A percentile compares a stretch with the other conserved stretches of the same genome.
Conservation (phyloP, 35 echinoderm and acorn worm species). For the Ophiothrix spiculata region DNA sequence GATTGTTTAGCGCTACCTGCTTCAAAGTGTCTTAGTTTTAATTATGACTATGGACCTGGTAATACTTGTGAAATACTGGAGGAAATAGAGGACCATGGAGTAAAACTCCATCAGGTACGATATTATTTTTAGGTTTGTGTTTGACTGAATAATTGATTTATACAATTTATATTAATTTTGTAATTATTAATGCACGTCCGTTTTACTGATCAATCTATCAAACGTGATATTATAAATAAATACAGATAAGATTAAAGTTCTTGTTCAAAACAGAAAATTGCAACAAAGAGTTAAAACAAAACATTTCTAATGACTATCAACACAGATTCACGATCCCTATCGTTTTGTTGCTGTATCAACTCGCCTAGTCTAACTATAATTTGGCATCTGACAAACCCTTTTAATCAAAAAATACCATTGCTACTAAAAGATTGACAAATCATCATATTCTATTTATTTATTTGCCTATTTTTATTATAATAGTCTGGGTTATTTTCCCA, state of each 20-base stretch:
- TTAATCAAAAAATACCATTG: background rate
- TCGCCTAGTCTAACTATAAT: background rate
- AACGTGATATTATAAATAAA: background rate
- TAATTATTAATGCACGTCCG: background rate
- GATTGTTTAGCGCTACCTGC: conserved; percentile 33
- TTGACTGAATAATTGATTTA: background rate
- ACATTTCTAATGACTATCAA: too few species aligned
- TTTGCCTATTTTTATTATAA: background rate
- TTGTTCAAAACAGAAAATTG: background rate
- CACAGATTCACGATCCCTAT: too few species aligned
- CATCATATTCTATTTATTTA: background rate
- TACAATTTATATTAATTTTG: background rate
- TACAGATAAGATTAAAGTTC: background rate
- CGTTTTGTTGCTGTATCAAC: too few species aligned
- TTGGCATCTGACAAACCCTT: background rate
- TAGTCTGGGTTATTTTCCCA: conserved; percentile 26
- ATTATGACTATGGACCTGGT: conserved; percentile 26
- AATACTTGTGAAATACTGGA: conserved; percentile 33
- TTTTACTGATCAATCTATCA: too few species aligned
- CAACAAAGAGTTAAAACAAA: background rate
- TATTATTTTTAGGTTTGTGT: background rate
- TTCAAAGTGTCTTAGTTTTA: conserved; percentile 47
- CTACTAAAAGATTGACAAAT: background rate
- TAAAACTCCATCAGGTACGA: conserved; percentile 38
- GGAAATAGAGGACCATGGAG: conserved; percentile 44